These are phyloP conservation scores for Stomatorhinus ivindoensis DNA, from an alignment of 2,113 vertebrate genomes.

Conservation along the genomic window DNA sequence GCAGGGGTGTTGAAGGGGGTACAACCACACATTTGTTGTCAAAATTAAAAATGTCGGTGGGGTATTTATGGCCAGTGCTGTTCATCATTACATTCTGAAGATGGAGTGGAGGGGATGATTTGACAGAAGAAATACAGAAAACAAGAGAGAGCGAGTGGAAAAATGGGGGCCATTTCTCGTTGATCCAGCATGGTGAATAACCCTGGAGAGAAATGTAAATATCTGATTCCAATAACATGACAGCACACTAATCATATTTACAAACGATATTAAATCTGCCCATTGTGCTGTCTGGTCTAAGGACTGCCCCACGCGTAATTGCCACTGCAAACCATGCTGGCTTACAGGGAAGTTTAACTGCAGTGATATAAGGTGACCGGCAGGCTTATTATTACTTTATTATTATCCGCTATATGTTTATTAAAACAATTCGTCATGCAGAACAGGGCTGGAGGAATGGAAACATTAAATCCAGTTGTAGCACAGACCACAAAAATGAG, in stretches of 20 bases:
- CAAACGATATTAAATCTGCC: constrained; percentile 99
- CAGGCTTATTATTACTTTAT: constrained; percentile 99
- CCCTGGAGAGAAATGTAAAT: constrained; percentile 98
- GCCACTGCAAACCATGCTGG: constrained; percentile 89
- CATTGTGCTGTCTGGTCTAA: constrained; percentile 85
- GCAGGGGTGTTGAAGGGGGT: constrained; percentile 62
- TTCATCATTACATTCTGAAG: constrained; percentile 85
- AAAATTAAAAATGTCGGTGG: constrained; percentile 74
- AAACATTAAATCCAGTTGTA: constrained; percentile 95
- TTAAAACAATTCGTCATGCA: constrained; percentile 99
- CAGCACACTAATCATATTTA: constrained; percentile 99
- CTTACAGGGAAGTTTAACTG: constrained; percentile 97
- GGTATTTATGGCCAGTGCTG: constrained; percentile 83
- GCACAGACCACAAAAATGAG: constrained; percentile 89
- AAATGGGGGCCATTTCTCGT: constrained; percentile 78
- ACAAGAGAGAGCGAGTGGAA: constrained; percentile 55
- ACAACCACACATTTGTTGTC: constrained; percentile 65
- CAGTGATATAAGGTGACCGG: constrained; percentile 99
- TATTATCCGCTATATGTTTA: constrained; percentile 99
- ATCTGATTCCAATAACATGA: constrained; percentile 91
- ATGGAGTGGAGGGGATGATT: constrained; percentile 50
- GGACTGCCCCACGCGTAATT: constrained; percentile 90
- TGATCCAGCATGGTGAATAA: constrained; percentile 87
- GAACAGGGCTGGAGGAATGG: constrained; percentile 93
- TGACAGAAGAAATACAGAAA: constrained; percentile 47